These are phyloP conservation scores for Gavialis gangeticus DNA, from an alignment of 2,113 vertebrate genomes.

Conservation along the genomic window DNA sequence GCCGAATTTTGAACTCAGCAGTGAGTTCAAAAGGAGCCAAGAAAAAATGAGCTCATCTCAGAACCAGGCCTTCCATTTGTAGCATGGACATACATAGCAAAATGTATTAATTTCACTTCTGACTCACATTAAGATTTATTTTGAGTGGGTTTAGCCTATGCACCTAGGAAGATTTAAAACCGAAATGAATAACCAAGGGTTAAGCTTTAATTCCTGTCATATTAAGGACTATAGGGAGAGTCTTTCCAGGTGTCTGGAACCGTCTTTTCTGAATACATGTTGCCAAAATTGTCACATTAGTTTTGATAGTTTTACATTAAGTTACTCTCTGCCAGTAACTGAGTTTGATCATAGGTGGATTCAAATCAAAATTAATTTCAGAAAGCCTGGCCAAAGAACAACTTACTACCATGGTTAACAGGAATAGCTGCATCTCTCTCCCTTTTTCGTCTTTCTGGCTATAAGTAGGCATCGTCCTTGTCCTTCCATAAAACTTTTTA, in stretches of 20 bases:
- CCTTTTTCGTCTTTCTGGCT: no score
- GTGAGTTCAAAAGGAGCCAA: not conserved
- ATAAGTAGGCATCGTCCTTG: no score
- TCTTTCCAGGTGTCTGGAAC: not conserved
- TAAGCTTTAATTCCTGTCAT: slow-evolving; percentile 34
- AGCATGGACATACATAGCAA: not conserved
- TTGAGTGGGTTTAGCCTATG: not conserved
- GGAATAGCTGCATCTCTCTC: not conserved
- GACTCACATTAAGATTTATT: not conserved
- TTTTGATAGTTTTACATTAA: slow-evolving; percentile 1
- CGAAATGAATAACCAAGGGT: slow-evolving; percentile 2
- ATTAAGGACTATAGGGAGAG: slow-evolving; percentile 30
- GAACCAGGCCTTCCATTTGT: not conserved
- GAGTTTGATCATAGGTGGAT: slow-evolving; percentile 10
- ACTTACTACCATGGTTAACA: not conserved
- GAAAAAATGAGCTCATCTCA: not conserved
- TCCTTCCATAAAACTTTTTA: no score
- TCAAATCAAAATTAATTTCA: not conserved
- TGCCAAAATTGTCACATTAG: slow-evolving; percentile 38
- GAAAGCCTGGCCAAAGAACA: not conserved
- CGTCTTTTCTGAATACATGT: not conserved
- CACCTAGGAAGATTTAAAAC: slow-evolving; percentile 25
- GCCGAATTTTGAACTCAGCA: not conserved
- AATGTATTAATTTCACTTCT: not conserved
- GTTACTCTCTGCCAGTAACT: not conserved